phyloP scores from a whole-genome alignment of 2,888 invertebrate genomes.

The Plusia festucae region DNA sequence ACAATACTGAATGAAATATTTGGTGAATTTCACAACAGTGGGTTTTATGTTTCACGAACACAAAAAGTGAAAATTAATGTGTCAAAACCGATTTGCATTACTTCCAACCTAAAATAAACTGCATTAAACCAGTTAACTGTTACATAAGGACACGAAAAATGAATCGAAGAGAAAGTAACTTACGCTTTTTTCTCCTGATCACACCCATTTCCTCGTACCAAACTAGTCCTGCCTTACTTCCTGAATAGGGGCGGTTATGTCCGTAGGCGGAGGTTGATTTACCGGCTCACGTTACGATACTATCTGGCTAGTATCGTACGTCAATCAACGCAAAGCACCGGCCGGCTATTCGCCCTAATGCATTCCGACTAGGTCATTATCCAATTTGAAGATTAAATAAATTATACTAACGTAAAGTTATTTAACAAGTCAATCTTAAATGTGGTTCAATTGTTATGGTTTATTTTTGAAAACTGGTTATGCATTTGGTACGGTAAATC shows the following conservation, averaged over 20 bases:
- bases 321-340: conserved; percentile 76
- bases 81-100: conserved; percentile 13
- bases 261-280: conserved; percentile 66
- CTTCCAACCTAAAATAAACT: not conserved
- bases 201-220: conserved; percentile 82
- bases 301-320: conserved; percentile 72
- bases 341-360: conserved; percentile 75
- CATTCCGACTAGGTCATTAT: conserved; percentile 83
- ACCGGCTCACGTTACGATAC: conserved; percentile 67
- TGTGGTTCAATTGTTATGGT: conserved; percentile 37
- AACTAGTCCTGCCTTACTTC: conserved; percentile 71
- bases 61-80: conserved; percentile 15
- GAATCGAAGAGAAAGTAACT: conserved; percentile 75
- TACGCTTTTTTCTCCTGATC: conserved; percentile 86
- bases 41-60: conserved; percentile 26
- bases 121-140: not conserved
- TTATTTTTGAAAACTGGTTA: conserved; percentile 31
- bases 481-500: conserved; percentile 44
- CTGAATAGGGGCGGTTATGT: conserved; percentile 67
- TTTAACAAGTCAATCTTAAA: conserved; percentile 33
- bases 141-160: conserved; percentile 13
- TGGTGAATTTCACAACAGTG: conserved; percentile 22
- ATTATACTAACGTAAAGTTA: conserved; percentile 42
- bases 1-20: conserved; percentile 38
- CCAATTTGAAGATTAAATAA: conserved; percentile 65